phyloP scores from a whole-genome alignment of 2,888 invertebrate species.

The Netelia virgata region DNA sequence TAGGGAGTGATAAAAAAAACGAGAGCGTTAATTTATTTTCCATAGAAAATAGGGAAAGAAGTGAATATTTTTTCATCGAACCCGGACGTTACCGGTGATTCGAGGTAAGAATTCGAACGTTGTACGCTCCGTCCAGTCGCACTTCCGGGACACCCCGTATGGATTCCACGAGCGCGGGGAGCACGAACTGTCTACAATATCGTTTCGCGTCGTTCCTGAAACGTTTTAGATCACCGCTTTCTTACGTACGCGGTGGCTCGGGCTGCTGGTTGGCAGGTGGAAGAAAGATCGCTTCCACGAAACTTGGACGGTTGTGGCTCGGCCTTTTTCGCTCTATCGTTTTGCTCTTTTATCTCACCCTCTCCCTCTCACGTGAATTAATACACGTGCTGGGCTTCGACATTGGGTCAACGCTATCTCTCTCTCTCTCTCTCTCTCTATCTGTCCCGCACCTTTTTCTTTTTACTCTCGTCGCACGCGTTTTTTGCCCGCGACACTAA shows the following conservation, averaged over 20 bases:
- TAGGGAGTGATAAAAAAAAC: background rate
- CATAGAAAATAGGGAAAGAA: background rate
- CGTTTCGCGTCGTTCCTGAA: background rate
- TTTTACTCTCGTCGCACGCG: background rate
- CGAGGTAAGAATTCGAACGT: conserved; percentile 62
- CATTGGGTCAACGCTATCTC: background rate
- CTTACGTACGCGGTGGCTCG: conserved; percentile 66
- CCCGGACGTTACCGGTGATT: conserved; percentile 31
- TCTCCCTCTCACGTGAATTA: background rate
- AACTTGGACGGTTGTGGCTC: conserved; percentile 71
- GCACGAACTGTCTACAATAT: conserved; percentile 8
- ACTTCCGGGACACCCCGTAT: conserved; percentile 76
- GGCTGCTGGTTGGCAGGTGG: conserved; percentile 74
- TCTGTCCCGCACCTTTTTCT: background rate
- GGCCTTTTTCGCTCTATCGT: conserved; percentile 1
- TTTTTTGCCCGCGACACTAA: conserved; percentile 1
- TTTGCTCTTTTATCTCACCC: conserved; percentile 4
- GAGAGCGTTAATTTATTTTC: background rate
- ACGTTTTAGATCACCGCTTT: conserved; percentile 66
- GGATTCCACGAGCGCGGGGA: conserved; percentile 58
- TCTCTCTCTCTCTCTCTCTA: background rate
- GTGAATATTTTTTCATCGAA: conserved; percentile 20
- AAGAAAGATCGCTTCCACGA: conserved; percentile 80
- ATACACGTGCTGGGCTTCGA: conserved; percentile 5
- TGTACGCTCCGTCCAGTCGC: conserved; percentile 62